A percentile compares a stretch with the other conserved stretches of the same genome.
Conservation (phyloP, 2,888 invertebrate species). For the Phanerotoma sp. region DNA sequence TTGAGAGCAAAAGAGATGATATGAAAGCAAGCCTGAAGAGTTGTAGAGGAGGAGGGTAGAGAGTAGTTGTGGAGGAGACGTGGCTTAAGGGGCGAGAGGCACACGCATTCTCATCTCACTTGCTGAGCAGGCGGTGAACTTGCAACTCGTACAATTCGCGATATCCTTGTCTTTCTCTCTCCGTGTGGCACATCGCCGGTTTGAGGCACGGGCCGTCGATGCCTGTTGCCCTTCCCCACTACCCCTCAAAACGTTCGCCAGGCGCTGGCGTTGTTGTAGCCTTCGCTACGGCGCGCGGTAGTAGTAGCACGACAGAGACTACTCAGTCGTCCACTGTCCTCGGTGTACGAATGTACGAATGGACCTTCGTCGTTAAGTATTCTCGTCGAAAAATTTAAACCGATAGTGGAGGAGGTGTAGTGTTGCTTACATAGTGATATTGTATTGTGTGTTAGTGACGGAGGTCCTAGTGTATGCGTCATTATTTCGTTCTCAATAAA, state of each 20-base stretch:
- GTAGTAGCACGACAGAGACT: conserved; percentile 25
- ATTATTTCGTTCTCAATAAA: conserved; percentile 11
- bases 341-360: conserved; percentile 37
- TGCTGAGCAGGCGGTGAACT: neutral
- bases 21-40: neutral
- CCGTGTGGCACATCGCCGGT: conserved; percentile 22
- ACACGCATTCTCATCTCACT: conserved; percentile 3
- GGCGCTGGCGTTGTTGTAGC: conserved; percentile 30
- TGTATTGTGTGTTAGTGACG: neutral
- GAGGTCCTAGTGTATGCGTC: conserved; percentile 18
- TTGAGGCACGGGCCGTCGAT: conserved; percentile 30
- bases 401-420: neutral
- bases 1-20: neutral
- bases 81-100: neutral
- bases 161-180: conserved; percentile 17
- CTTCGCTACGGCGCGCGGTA: conserved; percentile 22
- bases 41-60: neutral
- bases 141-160: conserved; percentile 20
- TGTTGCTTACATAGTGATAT: conserved; percentile 2
- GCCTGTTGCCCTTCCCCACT: conserved; percentile 3
- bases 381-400: neutral
- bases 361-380: neutral
- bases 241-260: conserved; percentile 22
- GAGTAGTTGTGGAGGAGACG: too few species aligned
- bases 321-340: conserved; percentile 48